A percentile compares a stretch with the other conserved stretches of the same genome.
These are phyloP conservation scores for Neodiprion lecontei DNA, from an alignment of 1,140 invertebrate species.

Conservation along the genomic window DNA sequence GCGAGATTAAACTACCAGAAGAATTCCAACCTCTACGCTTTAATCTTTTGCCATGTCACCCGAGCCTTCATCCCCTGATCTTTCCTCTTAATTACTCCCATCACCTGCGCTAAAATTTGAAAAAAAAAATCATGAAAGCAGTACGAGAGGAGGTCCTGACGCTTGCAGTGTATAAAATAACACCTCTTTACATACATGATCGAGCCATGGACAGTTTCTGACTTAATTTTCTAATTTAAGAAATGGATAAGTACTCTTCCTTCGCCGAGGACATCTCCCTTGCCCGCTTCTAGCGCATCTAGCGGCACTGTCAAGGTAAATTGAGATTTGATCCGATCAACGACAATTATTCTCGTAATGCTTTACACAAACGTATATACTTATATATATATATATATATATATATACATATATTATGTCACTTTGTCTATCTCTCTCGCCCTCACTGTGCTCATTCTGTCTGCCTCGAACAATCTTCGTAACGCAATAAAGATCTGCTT, in stretches of 20 bases:
- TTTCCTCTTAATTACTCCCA: too few relatives aligned
- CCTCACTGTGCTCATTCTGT: too few relatives aligned
- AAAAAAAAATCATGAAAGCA: not conserved
- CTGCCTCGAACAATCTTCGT: too few relatives aligned
- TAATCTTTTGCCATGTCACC: too few relatives aligned
- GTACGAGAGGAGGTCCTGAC: constrained; percentile 1
- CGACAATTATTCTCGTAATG: not conserved
- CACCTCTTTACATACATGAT: too few relatives aligned
- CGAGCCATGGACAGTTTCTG: not conserved
- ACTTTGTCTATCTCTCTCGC: not conserved
- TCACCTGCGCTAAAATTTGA: too few relatives aligned
- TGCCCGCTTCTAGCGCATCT: constrained; percentile 62
- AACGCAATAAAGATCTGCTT: too few relatives aligned
- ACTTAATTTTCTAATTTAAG: constrained; percentile 37
- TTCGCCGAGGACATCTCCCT: constrained; percentile 60
- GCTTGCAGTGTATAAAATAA: not conserved
- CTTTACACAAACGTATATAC: not conserved
- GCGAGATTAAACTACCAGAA: too few relatives aligned
- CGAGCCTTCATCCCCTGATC: too few relatives aligned
- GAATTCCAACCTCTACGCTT: too few relatives aligned
- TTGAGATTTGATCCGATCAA: constrained; percentile 11
- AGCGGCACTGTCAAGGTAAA: constrained; percentile 62
- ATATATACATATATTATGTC: not conserved
- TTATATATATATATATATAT: not conserved
- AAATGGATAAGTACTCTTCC: constrained; percentile 60